Evolutionary conservation across 2,113 vertebrate genomes (phyloP).

Genomic region (Antigone vipio): DNA sequence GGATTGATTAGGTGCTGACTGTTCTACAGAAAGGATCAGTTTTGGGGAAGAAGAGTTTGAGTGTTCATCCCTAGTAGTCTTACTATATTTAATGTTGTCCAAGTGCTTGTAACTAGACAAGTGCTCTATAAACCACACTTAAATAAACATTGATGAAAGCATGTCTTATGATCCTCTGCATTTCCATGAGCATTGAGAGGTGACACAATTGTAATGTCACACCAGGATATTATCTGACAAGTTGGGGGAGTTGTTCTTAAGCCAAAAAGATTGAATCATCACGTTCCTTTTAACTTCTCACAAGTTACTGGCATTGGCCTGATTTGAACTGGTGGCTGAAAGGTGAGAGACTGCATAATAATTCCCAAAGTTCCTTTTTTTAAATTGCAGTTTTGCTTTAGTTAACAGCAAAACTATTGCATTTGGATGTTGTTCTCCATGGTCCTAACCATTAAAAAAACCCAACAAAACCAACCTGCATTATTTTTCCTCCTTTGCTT

Average conservation of each 20-base stretch:
- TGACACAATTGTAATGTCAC: slow-evolving; percentile 44
- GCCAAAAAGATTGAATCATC: slow-evolving; percentile 41
- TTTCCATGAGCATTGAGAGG: slow-evolving; percentile 26
- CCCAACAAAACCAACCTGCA: no score
- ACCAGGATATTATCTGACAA: slow-evolving; percentile 21
- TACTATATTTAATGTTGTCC: neutral
- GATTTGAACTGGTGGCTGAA: slow-evolving; percentile 9
- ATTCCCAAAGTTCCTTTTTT: neutral
- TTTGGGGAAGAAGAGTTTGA: neutral
- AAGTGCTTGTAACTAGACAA: neutral
- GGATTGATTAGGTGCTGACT: neutral
- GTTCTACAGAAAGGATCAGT: neutral
- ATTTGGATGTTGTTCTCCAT: neutral
- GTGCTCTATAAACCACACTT: neutral
- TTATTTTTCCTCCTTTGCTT: neutral
- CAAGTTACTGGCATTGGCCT: neutral
- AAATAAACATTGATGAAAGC: neutral
- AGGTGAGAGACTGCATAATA: neutral
- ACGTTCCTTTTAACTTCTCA: slow-evolving; percentile 44
- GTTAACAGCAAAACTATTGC: neutral
- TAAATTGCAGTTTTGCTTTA: neutral
- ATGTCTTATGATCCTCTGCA: slow-evolving; percentile 15
- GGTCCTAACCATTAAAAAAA: neutral
- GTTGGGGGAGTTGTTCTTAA: neutral
- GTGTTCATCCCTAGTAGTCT: neutral